Percentiles rank a stretch among this genome's conserved stretches.
phyloP scores from a whole-genome alignment of 2,797 vertebrate species.

The Acrossocheilus wenchowensis region DNA sequence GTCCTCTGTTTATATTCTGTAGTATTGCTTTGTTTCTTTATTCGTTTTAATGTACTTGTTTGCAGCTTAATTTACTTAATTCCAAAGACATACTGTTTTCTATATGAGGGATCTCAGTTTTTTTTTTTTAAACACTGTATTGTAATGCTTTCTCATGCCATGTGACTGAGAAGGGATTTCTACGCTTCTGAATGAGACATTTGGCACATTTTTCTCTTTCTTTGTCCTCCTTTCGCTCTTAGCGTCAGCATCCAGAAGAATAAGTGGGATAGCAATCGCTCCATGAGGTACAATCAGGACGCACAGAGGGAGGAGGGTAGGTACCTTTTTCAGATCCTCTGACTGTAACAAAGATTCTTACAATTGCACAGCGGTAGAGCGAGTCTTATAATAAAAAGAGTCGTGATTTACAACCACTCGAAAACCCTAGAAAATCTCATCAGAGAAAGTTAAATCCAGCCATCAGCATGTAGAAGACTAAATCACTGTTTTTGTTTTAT shows the following conservation, averaged over 20 bases:
- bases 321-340: conserved; percentile 31
- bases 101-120: not conserved
- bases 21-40: not conserved
- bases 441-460: conserved; percentile 1
- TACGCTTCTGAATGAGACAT: conserved; percentile 1
- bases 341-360: conserved; percentile 19
- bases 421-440: conserved; percentile 4
- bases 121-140: conserved; percentile 6
- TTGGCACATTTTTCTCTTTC: not conserved
- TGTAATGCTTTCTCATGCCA: not conserved
- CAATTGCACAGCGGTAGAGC: not conserved
- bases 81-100: not conserved
- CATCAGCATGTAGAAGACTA: not conserved
- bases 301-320: conserved; percentile 96
- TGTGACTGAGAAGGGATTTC: not conserved
- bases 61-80: not conserved
- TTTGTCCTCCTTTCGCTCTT: conserved; percentile 25
- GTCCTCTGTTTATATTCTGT: not conserved
- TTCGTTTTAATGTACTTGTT: not conserved
- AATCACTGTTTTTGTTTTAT: not conserved
- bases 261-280: conserved; percentile 95
- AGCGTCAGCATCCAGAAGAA: conserved; percentile 94
- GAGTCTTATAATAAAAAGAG: not conserved
- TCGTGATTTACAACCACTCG: not conserved
- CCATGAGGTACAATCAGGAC: conserved; percentile 95